Evolutionary conservation across 2,888 invertebrate genomes (phyloP).

Genomic region (Diloba caeruleocephala): DNA sequence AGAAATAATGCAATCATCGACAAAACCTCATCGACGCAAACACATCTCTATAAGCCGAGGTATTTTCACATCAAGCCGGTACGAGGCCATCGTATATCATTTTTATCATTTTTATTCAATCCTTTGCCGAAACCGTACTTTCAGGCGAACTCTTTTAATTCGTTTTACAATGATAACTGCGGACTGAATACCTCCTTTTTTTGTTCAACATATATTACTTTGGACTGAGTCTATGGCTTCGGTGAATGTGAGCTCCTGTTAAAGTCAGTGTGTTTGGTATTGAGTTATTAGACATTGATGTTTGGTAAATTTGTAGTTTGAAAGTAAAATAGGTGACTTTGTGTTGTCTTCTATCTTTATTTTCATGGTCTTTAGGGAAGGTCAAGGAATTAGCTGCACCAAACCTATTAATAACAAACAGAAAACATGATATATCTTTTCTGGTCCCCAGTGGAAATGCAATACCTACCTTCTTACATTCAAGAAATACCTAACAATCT

Average conservation of each 20-base stretch:
- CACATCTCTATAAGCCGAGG: slow-evolving; percentile 50
- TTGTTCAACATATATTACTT: slow-evolving; percentile 59
- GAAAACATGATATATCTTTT: no score
- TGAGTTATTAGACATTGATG: not conserved
- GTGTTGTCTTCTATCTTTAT: no score
- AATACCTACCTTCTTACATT: no score
- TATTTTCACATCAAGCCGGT: slow-evolving; percentile 65
- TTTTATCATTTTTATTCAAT: slow-evolving; percentile 84
- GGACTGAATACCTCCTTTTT: slow-evolving; percentile 52
- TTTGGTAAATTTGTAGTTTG: no score
- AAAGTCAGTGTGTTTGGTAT: slow-evolving; percentile 14
- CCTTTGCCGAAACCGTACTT: slow-evolving; percentile 86
- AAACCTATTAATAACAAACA: no score
- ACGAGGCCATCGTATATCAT: slow-evolving; percentile 78
- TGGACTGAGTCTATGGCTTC: slow-evolving; percentile 50
- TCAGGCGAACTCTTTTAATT: slow-evolving; percentile 79
- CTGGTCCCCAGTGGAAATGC: no score
- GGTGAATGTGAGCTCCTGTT: slow-evolving; percentile 12
- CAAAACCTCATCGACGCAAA: not conserved
- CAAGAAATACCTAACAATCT: no score
- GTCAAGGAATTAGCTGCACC: no score
- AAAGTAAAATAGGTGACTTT: no score
- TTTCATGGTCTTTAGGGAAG: no score
- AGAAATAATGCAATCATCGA: slow-evolving; percentile 29
- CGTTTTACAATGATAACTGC: slow-evolving; percentile 85